Conservation (phyloP, 2,888 invertebrate species). For the Byasa hedistus region DNA sequence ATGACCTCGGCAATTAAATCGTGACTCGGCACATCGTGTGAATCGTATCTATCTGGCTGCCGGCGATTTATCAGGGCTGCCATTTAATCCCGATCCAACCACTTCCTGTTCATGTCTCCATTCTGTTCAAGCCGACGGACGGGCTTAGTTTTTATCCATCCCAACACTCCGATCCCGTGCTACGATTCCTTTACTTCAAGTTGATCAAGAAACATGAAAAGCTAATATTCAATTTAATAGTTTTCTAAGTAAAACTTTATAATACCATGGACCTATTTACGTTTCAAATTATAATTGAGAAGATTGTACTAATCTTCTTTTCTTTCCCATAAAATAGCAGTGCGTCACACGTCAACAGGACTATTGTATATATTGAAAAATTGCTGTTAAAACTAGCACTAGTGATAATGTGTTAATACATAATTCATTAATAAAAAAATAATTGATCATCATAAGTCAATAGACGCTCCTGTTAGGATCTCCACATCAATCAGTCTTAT, state of each 20-base stretch:
- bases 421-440: no score
- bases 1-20: conserved; percentile 42
- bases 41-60: conserved; percentile 37
- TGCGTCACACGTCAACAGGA: no score
- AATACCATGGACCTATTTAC: no score
- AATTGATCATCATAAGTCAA: no score
- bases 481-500: no score
- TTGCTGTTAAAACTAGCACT: no score
- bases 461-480: no score
- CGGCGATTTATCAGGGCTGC: conserved; percentile 40
- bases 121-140: not conserved
- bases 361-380: no score
- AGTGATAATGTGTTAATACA: no score
- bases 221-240: not conserved
- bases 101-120: conserved; percentile 8
- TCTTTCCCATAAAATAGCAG: no score
- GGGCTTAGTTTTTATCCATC: not conserved
- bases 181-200: not conserved
- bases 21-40: conserved; percentile 33
- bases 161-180: not conserved
- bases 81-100: conserved; percentile 9
- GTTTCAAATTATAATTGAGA: no score
- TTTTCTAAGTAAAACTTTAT: not conserved
- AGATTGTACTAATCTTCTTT: no score
- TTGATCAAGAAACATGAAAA: not conserved